Conservation (phyloP, 1,140 invertebrate species). For the Macrocentrus cingulum region DNA sequence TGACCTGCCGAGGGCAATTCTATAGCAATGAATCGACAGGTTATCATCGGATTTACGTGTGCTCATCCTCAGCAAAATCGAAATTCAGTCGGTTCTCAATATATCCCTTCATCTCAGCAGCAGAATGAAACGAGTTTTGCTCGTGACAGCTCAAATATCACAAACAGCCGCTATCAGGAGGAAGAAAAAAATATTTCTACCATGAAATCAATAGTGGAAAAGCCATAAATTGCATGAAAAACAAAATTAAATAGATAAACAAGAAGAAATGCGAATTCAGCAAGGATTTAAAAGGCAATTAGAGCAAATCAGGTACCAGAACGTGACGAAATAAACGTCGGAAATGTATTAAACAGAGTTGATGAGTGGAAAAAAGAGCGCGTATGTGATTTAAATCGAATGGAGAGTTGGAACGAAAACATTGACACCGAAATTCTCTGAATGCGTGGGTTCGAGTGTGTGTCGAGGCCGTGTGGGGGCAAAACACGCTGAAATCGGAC, state of each 20-base stretch:
- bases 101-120: no score
- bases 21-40: background rate
- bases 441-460: background rate
- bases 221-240: background rate
- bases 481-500: conserved; percentile 16
- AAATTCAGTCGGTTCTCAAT: no score
- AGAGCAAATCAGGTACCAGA: conserved; percentile 6
- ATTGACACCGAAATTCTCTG: background rate
- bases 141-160: no score
- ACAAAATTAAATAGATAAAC: background rate
- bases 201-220: background rate
- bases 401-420: background rate
- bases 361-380: background rate
- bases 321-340: background rate
- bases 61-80: no score
- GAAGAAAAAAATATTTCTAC: no score
- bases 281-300: background rate
- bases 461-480: background rate
- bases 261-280: background rate
- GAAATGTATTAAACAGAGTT: background rate
- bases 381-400: background rate
- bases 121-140: no score
- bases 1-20: background rate
- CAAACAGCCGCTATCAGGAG: no score
- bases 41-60: no score